A percentile compares a stretch with the other conserved stretches of the same genome.
Conservation (phyloP, 2,888 invertebrate species). For the Scaptomyza reducta region DNA sequence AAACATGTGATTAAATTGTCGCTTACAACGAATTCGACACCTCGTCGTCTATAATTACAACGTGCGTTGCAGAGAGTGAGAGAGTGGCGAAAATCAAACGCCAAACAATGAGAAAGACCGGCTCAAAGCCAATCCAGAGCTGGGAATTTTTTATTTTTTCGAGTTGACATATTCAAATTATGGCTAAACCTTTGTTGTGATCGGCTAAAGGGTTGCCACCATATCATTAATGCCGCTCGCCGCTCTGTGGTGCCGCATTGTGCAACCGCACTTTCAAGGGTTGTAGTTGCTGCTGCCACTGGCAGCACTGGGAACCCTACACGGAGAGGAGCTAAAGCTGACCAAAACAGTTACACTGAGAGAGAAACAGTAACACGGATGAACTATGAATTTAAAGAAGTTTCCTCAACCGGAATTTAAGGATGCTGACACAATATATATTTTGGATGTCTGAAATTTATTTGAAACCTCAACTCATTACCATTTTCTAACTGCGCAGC, state of each 20-base stretch:
- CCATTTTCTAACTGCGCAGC: not conserved
- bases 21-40: slow-evolving; percentile 74
- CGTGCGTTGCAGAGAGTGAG: slow-evolving; percentile 11
- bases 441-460: too few species aligned
- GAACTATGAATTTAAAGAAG: not conserved
- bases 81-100: slow-evolving; percentile 49
- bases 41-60: slow-evolving; percentile 63
- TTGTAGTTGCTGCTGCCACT: slow-evolving; percentile 25
- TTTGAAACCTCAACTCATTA: not conserved
- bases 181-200: slow-evolving; percentile 57
- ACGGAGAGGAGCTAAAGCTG: slow-evolving; percentile 21
- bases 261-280: slow-evolving; percentile 63
- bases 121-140: slow-evolving; percentile 56
- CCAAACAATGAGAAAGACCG: slow-evolving; percentile 45
- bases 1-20: slow-evolving; percentile 76
- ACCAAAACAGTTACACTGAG: slow-evolving; percentile 37
- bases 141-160: slow-evolving; percentile 50
- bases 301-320: slow-evolving; percentile 48
- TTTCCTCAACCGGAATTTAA: too few species aligned
- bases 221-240: slow-evolving; percentile 81
- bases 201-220: slow-evolving; percentile 65
- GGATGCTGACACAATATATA: too few species aligned
- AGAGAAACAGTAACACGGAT: not conserved
- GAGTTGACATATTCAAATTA: slow-evolving; percentile 73
- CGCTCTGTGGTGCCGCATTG: slow-evolving; percentile 78